Conservation (phyloP, 2,797 vertebrate species). For the Catamblyrhynchus diadema region DNA sequence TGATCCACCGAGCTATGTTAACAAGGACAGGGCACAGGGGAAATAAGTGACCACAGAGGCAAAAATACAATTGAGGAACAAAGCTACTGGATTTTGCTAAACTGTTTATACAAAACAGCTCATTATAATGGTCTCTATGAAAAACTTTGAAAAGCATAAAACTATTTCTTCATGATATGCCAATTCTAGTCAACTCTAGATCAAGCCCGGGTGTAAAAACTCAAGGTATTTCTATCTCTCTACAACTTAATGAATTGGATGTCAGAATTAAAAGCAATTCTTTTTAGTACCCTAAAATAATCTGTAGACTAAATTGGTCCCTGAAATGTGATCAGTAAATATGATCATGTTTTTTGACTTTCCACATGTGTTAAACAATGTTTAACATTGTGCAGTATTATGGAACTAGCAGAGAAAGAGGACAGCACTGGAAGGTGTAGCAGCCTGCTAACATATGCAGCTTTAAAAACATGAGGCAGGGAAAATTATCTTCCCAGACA, state of each 20-base stretch:
- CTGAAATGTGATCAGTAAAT: background rate
- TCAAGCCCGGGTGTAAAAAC: background rate
- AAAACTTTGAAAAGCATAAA: background rate
- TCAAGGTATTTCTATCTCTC: background rate
- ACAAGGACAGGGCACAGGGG: background rate
- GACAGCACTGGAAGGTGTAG: background rate
- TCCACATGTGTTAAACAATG: background rate
- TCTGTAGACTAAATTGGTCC: background rate
- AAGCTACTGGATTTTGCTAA: background rate
- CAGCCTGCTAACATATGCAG: background rate
- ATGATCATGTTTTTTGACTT: background rate
- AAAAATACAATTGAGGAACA: background rate
- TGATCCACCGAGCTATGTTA: background rate
- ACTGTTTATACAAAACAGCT: background rate
- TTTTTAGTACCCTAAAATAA: background rate
- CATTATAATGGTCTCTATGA: background rate
- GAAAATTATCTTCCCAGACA: background rate
- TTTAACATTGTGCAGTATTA: background rate
- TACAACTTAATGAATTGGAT: background rate
- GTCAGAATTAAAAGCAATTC: background rate
- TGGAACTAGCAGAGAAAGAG: background rate
- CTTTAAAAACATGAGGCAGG: background rate
- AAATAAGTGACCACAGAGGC: background rate
- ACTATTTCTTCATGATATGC: background rate
- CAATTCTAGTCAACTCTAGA: background rate